Percentiles rank a stretch among this genome's conserved stretches.
phyloP scores from a whole-genome alignment of 2,888 invertebrate species.

The Fabriciana adippe region DNA sequence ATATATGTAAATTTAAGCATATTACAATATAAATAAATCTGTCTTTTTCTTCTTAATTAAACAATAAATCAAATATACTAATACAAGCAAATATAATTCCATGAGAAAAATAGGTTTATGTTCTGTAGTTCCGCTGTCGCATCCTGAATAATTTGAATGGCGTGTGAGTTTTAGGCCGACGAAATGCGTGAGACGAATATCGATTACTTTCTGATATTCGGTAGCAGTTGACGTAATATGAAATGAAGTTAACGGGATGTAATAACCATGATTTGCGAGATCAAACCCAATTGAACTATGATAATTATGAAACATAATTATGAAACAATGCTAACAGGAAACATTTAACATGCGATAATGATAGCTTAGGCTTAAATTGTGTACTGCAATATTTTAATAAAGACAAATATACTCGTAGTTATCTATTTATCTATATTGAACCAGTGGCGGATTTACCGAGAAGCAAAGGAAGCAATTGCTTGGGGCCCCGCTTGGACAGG shows the following conservation, averaged over 20 bases:
- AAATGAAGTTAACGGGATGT: conserved; percentile 24
- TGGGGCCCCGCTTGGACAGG: too few relatives aligned
- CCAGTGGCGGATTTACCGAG: too few relatives aligned
- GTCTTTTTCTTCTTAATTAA: too few relatives aligned
- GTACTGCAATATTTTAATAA: not conserved
- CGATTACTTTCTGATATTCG: conserved; percentile 18
- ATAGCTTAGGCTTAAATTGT: not conserved
- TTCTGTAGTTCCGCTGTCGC: conserved; percentile 21
- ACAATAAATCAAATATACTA: too few relatives aligned
- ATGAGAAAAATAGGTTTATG: conserved; percentile 22
- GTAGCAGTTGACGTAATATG: conserved; percentile 20
- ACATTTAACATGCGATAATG: conserved; percentile 7
- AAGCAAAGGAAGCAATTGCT: too few relatives aligned
- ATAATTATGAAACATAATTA: conserved; percentile 13
- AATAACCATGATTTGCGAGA: conserved; percentile 24
- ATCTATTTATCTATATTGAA: not conserved
- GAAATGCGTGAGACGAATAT: conserved; percentile 14
- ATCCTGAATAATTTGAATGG: conserved; percentile 23
- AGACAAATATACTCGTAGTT: not conserved
- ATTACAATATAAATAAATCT: too few relatives aligned
- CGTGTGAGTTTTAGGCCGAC: conserved; percentile 16
- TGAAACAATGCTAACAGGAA: conserved; percentile 22
- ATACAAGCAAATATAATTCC: too few relatives aligned
- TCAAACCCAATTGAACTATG: conserved; percentile 2
- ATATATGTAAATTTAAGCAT: too few relatives aligned